Evolutionary conservation across 2,797 vertebrate genomes (phyloP), one percentile per base, ranked within the genome.

Genomic region (Megaceryle alcyon): DNA sequence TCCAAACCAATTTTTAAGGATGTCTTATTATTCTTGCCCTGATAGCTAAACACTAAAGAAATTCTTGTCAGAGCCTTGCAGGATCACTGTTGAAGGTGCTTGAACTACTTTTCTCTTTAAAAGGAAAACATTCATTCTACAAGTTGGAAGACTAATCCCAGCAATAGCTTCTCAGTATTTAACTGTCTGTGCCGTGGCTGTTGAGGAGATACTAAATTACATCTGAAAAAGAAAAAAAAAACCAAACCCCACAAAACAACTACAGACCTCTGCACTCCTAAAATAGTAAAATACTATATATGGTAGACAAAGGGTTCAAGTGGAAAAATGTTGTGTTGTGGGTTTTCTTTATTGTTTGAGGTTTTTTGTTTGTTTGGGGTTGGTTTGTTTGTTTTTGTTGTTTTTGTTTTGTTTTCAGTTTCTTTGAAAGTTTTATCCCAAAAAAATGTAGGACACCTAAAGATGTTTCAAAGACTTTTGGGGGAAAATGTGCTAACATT

Each of bases 111-210:
- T 83, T 78, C 49, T 31, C 6, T 75, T 59, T 72, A 70, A 91
- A 91, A 92, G n/a, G 6, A 68, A 26, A 88, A 82, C n/a, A 61
- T 20, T 63, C 5, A 66, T 86, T 75, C 37, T 61, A 56, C 69
- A 92, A 88, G 31, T 22, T 60, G 35, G 23, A 90, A 88, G 9
- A 91, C 51, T 29, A 94, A 88, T 77, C 15, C 35, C 20, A 90
- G 79, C 29, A 92, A 82, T n/a, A 90, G 68, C 23, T 69, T 91
- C 12, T 83, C n/a, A 65, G n/a, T 86, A 91, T 75, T 85, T 94
- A 82, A 57, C 39, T 83, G n/a, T 31, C 48, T 79, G 48, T 56
- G 60, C 9, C 39, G 22, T 16, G 28, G n/a, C 39, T 75, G 63
- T n/a, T 19, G 78, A 69, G 54, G 37, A 78, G 26, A 59, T 35